Evolutionary conservation across 1,140 invertebrate species (phyloP).

Genomic region (Radopholus similis): DNA sequence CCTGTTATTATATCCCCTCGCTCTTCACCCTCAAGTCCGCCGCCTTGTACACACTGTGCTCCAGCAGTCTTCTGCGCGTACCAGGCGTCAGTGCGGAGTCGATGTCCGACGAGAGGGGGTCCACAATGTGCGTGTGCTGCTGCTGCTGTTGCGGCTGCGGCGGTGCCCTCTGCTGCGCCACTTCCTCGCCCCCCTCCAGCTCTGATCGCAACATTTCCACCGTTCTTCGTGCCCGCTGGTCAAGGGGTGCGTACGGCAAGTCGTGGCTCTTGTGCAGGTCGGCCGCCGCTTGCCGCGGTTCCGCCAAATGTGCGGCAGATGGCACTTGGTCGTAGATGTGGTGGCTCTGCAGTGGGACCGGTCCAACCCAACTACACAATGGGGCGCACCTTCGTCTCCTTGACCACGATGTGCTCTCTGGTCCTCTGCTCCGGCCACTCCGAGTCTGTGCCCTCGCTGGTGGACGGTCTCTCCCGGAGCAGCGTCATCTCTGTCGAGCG

Average conservation of each 20-base stretch:
- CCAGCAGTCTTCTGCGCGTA: slow-evolving; percentile 34
- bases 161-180: neutral
- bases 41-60: slow-evolving; percentile 38
- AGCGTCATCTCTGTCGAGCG: slow-evolving; percentile 34
- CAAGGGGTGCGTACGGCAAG: slow-evolving; percentile 14
- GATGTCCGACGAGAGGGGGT: slow-evolving; percentile 31
- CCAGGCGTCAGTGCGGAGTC: slow-evolving; percentile 39
- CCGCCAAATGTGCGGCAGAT: too few relatives aligned
- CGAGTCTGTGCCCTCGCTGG: neutral
- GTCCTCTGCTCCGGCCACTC: too few relatives aligned
- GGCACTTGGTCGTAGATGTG: too few relatives aligned
- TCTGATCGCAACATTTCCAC: slow-evolving; percentile 9
- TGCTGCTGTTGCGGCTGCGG: neutral
- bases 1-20: too few relatives aligned
- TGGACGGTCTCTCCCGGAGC: slow-evolving; percentile 15
- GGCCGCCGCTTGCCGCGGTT: neutral
- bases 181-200: neutral
- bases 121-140: slow-evolving; percentile 26
- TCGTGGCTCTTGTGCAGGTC: slow-evolving; percentile 3
- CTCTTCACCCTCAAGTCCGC: slow-evolving; percentile 23
- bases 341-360: too few relatives aligned
- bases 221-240: slow-evolving; percentile 5
- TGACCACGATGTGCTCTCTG: too few relatives aligned
- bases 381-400: too few relatives aligned
- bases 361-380: too few relatives aligned